These are phyloP conservation scores for Premnoplex brunnescens DNA, from an alignment of 2,797 vertebrate species.

Conservation along the genomic window DNA sequence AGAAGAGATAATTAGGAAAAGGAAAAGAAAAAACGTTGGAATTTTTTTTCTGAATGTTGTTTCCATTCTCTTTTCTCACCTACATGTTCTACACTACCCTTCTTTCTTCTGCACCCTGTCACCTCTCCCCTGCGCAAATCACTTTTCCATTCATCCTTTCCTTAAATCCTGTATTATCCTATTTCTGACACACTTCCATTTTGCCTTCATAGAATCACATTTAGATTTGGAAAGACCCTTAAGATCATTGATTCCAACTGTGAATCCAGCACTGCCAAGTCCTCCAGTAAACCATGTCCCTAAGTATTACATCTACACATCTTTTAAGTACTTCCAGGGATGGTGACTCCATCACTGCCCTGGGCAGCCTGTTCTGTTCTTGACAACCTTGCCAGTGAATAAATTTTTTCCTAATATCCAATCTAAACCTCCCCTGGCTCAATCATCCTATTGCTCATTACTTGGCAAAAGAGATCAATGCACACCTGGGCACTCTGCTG, in stretches of 20 bases:
- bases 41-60: background rate
- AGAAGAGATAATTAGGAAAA: background rate
- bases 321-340: background rate
- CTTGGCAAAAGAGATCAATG: fast-evolving
- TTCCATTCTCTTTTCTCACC: background rate
- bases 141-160: background rate
- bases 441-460: background rate
- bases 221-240: background rate
- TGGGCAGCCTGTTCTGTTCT: background rate
- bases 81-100: background rate
- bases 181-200: background rate
- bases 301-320: fast-evolving
- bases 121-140: background rate
- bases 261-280: background rate
- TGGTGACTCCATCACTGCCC: background rate
- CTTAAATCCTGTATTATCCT: background rate
- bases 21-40: fast-evolving
- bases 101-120: background rate
- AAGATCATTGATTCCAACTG: fast-evolving
- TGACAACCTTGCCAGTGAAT: background rate
- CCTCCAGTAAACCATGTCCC: background rate
- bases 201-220: background rate
- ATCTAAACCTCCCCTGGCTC: background rate
- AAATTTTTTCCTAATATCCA: background rate
- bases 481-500: background rate